phyloP scores from a whole-genome alignment of 2,797 vertebrate genomes.

The Parauchenoglanis ngamensis region DNA sequence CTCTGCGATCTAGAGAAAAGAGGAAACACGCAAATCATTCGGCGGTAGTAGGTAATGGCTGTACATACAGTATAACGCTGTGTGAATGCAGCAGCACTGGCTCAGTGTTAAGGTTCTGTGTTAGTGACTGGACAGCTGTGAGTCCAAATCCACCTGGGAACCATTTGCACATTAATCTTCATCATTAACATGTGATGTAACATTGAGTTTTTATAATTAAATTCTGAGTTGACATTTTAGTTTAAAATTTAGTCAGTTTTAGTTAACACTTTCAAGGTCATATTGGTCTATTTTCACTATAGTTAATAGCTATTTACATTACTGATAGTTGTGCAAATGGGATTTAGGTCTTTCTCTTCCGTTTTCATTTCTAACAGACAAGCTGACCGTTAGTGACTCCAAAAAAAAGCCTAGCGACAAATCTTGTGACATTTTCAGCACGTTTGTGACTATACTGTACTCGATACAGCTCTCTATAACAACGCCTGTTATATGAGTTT shows the following conservation, averaged over 20 bases:
- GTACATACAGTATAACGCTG: background rate
- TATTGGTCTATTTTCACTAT: background rate
- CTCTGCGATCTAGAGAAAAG: constrained; percentile 69
- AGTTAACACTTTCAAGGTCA: background rate
- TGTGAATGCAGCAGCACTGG: background rate
- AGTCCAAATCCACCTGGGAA: background rate
- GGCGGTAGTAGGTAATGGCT: background rate
- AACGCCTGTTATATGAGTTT: too few relatives aligned
- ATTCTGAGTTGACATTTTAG: background rate
- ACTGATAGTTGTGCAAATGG: background rate
- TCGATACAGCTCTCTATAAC: too few relatives aligned
- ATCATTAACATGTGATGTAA: background rate
- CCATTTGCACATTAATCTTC: background rate
- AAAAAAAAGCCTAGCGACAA: too few relatives aligned
- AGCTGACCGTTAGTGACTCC: too few relatives aligned
- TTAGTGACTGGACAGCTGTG: background rate
- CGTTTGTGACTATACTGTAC: too few relatives aligned
- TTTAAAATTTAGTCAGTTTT: background rate
- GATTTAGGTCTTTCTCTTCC: background rate
- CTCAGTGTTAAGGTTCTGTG: background rate
- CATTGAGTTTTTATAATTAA: background rate
- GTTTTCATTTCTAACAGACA: too few relatives aligned
- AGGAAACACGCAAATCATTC: background rate
- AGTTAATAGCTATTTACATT: background rate
- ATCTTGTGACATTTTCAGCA: too few relatives aligned